Conservation (phyloP, 2,888 invertebrate genomes). For the Coremacera marginata region DNA sequence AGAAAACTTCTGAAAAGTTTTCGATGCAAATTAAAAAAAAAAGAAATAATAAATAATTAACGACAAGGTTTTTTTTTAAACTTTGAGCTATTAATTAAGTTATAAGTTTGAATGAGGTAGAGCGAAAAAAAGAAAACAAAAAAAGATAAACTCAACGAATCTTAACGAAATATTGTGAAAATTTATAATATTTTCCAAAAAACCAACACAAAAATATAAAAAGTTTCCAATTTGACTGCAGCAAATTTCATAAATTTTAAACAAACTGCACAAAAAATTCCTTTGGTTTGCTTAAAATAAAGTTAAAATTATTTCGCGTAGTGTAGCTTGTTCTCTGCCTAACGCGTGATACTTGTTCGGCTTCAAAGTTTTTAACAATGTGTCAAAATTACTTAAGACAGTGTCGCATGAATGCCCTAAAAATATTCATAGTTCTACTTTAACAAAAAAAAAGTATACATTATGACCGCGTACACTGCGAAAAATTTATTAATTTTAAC, state of each 20-base stretch:
- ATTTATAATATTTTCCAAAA: conserved; percentile 13
- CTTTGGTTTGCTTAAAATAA: background rate
- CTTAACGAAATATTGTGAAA: conserved; percentile 30
- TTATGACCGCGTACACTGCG: background rate
- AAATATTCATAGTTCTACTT: conserved; percentile 12
- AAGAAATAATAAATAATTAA: conserved; percentile 34
- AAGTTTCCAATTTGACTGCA: conserved; percentile 29
- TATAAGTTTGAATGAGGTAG: conserved; percentile 19
- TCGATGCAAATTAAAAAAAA: conserved; percentile 13
- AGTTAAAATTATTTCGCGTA: background rate
- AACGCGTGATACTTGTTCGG: background rate
- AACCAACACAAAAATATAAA: conserved; percentile 19
- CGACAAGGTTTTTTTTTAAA: conserved; percentile 29
- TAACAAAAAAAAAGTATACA: background rate
- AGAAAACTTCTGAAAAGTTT: background rate
- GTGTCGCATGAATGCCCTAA: conserved; percentile 13
- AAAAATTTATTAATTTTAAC: background rate
- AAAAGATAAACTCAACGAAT: conserved; percentile 31
- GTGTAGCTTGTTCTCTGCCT: background rate
- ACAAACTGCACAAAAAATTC: conserved; percentile 19
- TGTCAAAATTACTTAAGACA: background rate
- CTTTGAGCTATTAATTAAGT: conserved; percentile 1
- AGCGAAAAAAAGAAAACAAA: conserved; percentile 23
- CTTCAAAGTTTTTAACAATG: background rate
- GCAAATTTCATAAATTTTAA: conserved; percentile 10